Evolutionary conservation across 92 coral and sea anemone genomes (phyloP).

Genomic region (Phenganax stokvisi): DNA sequence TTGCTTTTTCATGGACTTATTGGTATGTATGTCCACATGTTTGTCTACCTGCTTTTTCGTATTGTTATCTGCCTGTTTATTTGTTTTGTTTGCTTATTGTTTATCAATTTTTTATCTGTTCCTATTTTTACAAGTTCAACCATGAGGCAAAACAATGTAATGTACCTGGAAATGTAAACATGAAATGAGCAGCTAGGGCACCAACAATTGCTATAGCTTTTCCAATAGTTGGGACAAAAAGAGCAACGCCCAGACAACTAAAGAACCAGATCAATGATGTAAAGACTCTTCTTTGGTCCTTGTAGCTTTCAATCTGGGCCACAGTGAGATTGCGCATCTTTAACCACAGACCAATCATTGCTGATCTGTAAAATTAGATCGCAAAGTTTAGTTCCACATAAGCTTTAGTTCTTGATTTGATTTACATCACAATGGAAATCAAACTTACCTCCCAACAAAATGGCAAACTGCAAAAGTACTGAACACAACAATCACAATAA

Average conservation of each 20-base stretch:
- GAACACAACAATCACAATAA: constrained; percentile 62
- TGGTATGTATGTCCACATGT: neutral
- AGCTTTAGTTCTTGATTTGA: neutral
- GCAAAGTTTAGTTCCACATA: neutral
- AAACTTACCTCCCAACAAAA: constrained; percentile 80
- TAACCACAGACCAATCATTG: constrained; percentile 75
- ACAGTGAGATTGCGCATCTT: constrained; percentile 64
- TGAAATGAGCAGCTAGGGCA: constrained; percentile 81
- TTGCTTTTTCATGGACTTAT: neutral
- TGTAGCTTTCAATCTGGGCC: constrained; percentile 54
- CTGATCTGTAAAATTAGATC: constrained; percentile 53
- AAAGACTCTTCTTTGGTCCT: constrained; percentile 53
- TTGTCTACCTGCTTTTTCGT: no score
- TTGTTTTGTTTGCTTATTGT: no score
- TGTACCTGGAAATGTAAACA: constrained; percentile 81
- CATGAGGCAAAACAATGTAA: neutral
- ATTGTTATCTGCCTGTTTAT: no score
- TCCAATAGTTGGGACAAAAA: constrained; percentile 59
- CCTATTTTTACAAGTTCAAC: neutral
- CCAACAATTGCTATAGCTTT: constrained; percentile 77
- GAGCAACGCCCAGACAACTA: constrained; percentile 54
- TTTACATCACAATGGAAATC: neutral
- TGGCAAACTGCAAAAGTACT: constrained; percentile 68
- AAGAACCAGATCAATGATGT: constrained; percentile 72
- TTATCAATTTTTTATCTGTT: no score